Percentiles rank a stretch among this genome's conserved stretches.
phyloP scores from a whole-genome alignment of 2,113 vertebrate genomes.

The Felis chaus region DNA sequence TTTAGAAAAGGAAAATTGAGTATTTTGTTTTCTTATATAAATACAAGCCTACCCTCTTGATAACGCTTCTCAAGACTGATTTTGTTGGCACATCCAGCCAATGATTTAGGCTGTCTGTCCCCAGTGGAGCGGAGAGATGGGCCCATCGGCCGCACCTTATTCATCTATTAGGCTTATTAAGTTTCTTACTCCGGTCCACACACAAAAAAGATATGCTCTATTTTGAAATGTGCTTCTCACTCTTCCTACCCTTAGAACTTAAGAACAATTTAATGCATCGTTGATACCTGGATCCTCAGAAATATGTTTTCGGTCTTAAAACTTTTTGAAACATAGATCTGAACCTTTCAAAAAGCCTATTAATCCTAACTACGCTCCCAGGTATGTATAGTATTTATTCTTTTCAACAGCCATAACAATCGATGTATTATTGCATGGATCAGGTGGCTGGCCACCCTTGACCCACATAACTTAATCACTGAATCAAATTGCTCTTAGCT shows the following conservation, averaged over 20 bases:
- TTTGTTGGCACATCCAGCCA: rapidly evolving
- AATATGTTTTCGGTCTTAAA: background rate
- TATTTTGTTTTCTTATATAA: background rate
- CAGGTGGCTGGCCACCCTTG: background rate
- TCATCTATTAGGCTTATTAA: too few species aligned
- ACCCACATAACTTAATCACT: background rate
- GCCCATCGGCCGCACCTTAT: rapidly evolving
- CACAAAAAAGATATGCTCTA: too few species aligned
- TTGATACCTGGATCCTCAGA: background rate
- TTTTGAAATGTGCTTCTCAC: background rate
- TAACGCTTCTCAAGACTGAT: background rate
- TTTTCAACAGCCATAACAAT: background rate
- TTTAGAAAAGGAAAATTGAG: background rate
- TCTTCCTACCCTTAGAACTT: background rate
- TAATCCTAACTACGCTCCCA: background rate
- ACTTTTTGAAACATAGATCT: background rate
- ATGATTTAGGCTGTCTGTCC: rapidly evolving
- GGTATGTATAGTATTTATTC: background rate
- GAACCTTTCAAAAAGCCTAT: background rate
- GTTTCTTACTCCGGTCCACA: rapidly evolving
- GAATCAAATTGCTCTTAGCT: background rate
- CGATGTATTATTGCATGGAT: background rate
- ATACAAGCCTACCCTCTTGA: background rate
- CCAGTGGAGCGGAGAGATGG: rapidly evolving
- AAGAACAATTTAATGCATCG: background rate